phyloP scores from a whole-genome alignment of 2,797 vertebrate species.

The Jordanella pulchra region DNA sequence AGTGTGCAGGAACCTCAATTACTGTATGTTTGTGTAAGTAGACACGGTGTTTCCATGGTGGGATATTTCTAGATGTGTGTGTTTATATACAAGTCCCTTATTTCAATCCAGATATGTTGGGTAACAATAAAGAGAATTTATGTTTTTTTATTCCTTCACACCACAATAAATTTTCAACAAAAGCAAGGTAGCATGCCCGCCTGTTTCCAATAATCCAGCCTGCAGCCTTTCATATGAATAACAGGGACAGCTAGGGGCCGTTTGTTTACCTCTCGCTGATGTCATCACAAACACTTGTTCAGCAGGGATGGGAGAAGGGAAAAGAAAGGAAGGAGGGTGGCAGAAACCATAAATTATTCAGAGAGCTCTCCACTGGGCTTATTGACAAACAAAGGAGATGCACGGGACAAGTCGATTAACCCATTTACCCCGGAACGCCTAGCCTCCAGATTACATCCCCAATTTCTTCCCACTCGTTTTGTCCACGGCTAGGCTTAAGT shows the following conservation, averaged over 20 bases:
- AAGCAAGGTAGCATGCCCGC: conserved; percentile 54
- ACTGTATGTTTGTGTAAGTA: conserved; percentile 25
- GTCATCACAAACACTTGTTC: conserved; percentile 88
- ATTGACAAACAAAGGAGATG: conserved; percentile 90
- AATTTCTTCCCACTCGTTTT: conserved; percentile 16
- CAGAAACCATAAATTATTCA: conserved; percentile 88
- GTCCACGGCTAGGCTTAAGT: conserved; percentile 41
- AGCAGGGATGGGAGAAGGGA: conserved; percentile 52
- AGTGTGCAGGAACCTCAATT: conserved; percentile 32
- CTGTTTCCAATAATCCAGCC: conserved; percentile 58
- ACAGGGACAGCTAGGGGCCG: conserved; percentile 75
- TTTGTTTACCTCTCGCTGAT: conserved; percentile 87
- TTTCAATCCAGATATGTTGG: conserved; percentile 45
- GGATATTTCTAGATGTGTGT: conserved; percentile 16
- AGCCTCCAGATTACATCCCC: conserved; percentile 43
- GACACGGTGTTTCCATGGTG: conserved; percentile 27
- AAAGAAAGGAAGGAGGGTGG: conserved; percentile 68
- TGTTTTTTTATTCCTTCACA: conserved; percentile 21
- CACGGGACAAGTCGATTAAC: conserved; percentile 88
- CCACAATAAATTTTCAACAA: conserved; percentile 60
- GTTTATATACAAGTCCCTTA: conserved; percentile 14
- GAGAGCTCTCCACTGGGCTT: conserved; percentile 80
- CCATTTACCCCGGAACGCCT: conserved; percentile 84
- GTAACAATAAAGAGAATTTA: conserved; percentile 46
- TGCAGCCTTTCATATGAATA: conserved; percentile 48